Evolutionary conservation across 2,113 vertebrate species (phyloP).

Genomic region (Pteronura brasiliensis): DNA sequence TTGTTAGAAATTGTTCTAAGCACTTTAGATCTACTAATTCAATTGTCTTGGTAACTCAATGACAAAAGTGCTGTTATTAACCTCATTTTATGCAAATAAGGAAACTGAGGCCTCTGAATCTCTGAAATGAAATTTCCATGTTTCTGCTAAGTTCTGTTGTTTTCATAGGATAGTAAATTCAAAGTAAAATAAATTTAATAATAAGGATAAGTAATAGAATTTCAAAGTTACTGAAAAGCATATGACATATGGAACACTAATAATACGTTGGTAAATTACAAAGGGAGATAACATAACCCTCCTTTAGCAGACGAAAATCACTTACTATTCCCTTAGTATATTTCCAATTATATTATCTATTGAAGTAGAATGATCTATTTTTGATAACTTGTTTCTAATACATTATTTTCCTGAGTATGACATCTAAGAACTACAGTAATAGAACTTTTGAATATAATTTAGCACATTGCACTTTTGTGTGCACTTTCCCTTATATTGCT

Average conservation of each 20-base stretch:
- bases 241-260: not conserved
- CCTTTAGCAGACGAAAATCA: not conserved
- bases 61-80: not conserved
- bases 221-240: not conserved
- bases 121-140: not conserved
- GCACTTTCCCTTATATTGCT: not conserved
- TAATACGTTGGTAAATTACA: not conserved
- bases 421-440: not conserved
- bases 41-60: not conserved
- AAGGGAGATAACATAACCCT: not conserved
- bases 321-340: not conserved
- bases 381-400: not conserved
- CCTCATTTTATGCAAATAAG: not conserved
- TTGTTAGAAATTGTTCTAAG: not conserved
- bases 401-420: not conserved
- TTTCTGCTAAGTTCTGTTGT: not conserved
- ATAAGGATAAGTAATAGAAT: not conserved
- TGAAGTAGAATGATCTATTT: not conserved
- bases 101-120: not conserved
- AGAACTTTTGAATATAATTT: not conserved
- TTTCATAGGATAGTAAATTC: not conserved
- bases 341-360: not conserved
- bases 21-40: not conserved
- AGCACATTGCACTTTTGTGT: not conserved
- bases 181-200: constrained; percentile 1